Percentiles rank a stretch among this genome's conserved stretches.
These are phyloP conservation scores for Hylomyscus alleni DNA, from an alignment of 2,797 vertebrate genomes.

Conservation along the genomic window DNA sequence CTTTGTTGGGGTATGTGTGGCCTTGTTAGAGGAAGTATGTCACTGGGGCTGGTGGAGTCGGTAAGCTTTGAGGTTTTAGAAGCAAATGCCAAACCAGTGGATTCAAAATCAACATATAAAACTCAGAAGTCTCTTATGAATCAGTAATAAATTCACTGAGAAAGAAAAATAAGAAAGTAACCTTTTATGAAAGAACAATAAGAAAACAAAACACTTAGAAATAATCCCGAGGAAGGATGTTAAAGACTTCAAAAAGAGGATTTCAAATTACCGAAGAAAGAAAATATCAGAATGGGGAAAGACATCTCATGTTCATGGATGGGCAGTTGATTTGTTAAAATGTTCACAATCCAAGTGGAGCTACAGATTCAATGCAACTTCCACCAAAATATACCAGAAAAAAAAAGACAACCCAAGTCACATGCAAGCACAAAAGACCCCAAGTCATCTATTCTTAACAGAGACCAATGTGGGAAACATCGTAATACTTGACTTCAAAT, in stretches of 20 bases:
- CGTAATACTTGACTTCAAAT: neutral
- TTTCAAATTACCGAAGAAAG: neutral
- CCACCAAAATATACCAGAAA: neutral
- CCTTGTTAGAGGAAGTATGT: neutral
- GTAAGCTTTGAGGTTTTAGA: neutral
- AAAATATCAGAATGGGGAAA: neutral
- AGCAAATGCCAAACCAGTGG: neutral
- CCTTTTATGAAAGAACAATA: neutral
- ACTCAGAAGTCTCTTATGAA: neutral
- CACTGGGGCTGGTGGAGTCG: neutral
- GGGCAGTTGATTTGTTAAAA: neutral
- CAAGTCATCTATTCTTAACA: neutral
- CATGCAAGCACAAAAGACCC: neutral
- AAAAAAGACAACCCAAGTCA: neutral
- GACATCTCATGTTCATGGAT: neutral
- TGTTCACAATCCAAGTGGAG: neutral
- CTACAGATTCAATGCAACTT: neutral
- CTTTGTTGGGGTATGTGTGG: neutral
- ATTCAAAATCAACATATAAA: neutral
- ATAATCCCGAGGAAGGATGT: neutral
- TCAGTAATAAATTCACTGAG: too few relatives aligned
- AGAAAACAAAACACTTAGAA: neutral
- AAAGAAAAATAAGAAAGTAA: neutral
- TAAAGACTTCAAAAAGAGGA: neutral
- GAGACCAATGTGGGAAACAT: neutral